Percentiles rank a stretch among this genome's conserved stretches.
Evolutionary conservation across 1,140 invertebrate genomes (phyloP).

Genomic region (Lepidurus couesii): DNA sequence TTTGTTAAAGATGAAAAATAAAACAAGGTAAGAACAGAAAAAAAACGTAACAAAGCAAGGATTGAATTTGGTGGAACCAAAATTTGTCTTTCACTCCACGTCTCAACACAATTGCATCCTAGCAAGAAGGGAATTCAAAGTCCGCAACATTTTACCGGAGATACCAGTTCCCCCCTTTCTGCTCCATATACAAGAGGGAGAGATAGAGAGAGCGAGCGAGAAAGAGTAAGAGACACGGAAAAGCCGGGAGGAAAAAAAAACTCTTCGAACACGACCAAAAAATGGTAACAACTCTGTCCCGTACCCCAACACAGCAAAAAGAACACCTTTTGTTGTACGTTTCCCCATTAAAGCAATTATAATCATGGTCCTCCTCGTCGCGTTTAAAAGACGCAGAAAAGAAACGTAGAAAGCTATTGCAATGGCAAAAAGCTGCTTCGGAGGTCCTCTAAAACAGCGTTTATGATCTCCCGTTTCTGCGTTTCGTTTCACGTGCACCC

Average conservation of each 20-base stretch:
- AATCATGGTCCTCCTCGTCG: neutral
- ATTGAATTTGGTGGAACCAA: constrained; percentile 18
- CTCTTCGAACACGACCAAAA: neutral
- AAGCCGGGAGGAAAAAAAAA: neutral
- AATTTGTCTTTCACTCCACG: constrained; percentile 19
- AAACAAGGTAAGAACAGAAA: neutral
- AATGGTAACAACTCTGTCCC: constrained; percentile 19
- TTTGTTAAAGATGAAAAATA: neutral
- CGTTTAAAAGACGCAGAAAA: neutral
- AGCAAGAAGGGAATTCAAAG: neutral
- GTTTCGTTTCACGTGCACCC: neutral
- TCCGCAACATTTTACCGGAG: constrained; percentile 18
- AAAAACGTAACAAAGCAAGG: neutral
- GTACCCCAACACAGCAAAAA: neutral
- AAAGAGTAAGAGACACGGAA: constrained; percentile 1
- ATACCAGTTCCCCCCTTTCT: neutral
- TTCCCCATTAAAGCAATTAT: constrained; percentile 13
- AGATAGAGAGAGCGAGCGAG: neutral
- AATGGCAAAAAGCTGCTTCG: too few species aligned
- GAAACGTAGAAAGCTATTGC: neutral
- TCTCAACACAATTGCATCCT: constrained; percentile 22
- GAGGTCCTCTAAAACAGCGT: neutral
- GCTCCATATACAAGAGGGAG: too few species aligned
- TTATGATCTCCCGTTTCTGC: constrained; percentile 1
- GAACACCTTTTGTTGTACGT: neutral